Base-by-base conservation (phyloP, 2,113 vertebrate species). In the Heterotis niloticus region DNA sequence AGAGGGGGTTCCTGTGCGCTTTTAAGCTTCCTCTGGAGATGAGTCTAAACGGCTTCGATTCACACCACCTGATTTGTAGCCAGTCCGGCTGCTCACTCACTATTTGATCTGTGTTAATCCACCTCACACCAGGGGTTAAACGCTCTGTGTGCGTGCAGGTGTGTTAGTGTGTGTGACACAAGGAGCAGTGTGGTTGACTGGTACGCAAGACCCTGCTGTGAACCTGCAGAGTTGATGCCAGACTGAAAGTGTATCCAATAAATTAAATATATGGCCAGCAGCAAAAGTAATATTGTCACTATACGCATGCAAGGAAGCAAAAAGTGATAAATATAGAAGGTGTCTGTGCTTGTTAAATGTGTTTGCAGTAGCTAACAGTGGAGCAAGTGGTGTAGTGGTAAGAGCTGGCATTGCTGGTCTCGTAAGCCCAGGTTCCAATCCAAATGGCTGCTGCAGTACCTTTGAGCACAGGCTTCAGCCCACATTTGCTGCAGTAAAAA, bases 11-110 rank as follows among this genome's bases (percentile, higher is more conserved):
- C 83, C 86, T 85, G 87, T 87, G 87, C 89, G 86, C 88, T 86
- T 87, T 88, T 87, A 89, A 90, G 88, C 89, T 88, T 83, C 86
- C 89, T 88, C 80, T 84, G 89, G 86, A 86, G 88, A 88, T 86
- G 80, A 86, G 85, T 82, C 87, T 89, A 87, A 90, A 85, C 88
- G 88, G 85, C 86, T 89, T 84, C 84, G 85, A 85, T 84, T 84
- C 87, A 80, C 84, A 86, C 85, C 84, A 10, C 9, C 77, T 64
- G 1, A 23, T 73, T 23, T 69, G 18, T 24, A 62, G 1, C 0
- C 62, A 28, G 23, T 71, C 24, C 65, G 4, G 18, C 66, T 13
- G n/a, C n/a, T 60, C 66, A 11, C n/a, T 60, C 66, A 11, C 28
- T 24, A 13, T 72, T 72, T 23, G n/a, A 52, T 54, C 17, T 44